phyloP scores from a whole-genome alignment of 2,888 invertebrate genomes.

The Stenotaenia linearis region DNA sequence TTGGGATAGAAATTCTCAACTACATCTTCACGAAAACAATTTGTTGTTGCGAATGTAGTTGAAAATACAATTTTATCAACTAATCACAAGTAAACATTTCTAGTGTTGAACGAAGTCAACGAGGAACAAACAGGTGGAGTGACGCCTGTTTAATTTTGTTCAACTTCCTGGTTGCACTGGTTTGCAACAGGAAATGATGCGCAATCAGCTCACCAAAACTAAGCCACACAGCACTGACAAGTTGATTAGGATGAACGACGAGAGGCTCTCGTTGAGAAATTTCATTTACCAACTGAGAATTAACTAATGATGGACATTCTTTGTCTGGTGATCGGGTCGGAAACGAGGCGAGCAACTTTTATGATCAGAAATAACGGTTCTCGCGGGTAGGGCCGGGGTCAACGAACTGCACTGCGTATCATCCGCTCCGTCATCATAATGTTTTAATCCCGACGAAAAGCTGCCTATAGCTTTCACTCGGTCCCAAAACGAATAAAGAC shows the following conservation, averaged over 20 bases:
- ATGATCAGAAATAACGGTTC: background rate
- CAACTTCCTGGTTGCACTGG: background rate
- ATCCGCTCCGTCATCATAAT: background rate
- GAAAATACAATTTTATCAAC: too few relatives aligned
- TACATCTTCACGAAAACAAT: too few relatives aligned
- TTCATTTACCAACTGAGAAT: background rate
- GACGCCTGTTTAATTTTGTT: background rate
- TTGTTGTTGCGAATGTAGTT: too few relatives aligned
- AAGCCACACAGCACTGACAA: background rate
- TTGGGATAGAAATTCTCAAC: too few relatives aligned
- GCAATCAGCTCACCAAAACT: background rate
- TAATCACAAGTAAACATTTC: too few relatives aligned
- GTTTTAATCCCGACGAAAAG: background rate
- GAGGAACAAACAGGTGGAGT: background rate
- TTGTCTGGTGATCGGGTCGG: background rate
- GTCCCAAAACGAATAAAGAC: too few relatives aligned
- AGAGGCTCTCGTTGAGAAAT: background rate
- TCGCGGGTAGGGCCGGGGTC: background rate
- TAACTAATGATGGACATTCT: slow-evolving; percentile 17
- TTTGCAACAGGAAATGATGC: background rate
- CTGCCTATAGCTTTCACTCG: background rate
- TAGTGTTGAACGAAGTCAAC: too few relatives aligned
- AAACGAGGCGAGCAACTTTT: background rate
- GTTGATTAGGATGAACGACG: background rate
- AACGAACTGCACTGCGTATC: background rate